Evolutionary conservation across 2,888 invertebrate species (phyloP).

Genomic region (Orgyia antiqua): DNA sequence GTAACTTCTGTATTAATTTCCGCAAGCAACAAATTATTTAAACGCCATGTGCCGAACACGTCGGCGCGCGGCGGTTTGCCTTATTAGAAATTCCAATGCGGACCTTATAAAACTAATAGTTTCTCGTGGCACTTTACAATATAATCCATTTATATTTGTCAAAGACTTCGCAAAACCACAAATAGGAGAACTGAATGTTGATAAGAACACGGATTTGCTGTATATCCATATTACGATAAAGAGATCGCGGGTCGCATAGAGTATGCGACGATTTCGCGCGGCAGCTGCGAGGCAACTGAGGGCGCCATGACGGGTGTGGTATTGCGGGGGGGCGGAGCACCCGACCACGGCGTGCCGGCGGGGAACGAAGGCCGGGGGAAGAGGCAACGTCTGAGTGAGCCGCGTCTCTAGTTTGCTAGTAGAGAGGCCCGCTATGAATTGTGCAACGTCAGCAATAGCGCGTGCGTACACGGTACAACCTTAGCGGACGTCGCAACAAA

Average conservation of each 20-base stretch:
- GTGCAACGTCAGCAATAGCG: constrained; percentile 65
- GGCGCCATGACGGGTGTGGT: constrained; percentile 35
- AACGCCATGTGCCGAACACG: constrained; percentile 74
- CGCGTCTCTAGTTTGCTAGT: constrained; percentile 48
- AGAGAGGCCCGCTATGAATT: constrained; percentile 50
- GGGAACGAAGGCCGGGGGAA: constrained; percentile 28
- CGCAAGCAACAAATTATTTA: constrained; percentile 64
- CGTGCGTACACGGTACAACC: constrained; percentile 45
- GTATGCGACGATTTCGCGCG: constrained; percentile 71
- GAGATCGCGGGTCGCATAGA: constrained; percentile 62
- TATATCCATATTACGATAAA: constrained; percentile 74
- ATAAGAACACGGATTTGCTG: constrained; percentile 68
- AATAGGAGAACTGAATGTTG: constrained; percentile 70
- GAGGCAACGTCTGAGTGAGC: constrained; percentile 54
- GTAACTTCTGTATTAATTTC: constrained; percentile 52
- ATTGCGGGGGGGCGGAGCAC: constrained; percentile 24
- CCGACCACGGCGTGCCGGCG: constrained; percentile 19
- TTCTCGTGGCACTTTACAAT: constrained; percentile 67
- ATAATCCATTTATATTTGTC: constrained; percentile 77
- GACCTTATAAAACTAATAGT: constrained; percentile 62
- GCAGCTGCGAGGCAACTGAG: constrained; percentile 73
- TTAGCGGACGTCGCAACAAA: constrained; percentile 37
- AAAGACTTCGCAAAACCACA: constrained; percentile 73
- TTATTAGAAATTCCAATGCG: constrained; percentile 73
- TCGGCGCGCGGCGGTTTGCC: constrained; percentile 64